Conservation (phyloP, 2,113 vertebrate genomes). For the Synchiropus splendidus region DNA sequence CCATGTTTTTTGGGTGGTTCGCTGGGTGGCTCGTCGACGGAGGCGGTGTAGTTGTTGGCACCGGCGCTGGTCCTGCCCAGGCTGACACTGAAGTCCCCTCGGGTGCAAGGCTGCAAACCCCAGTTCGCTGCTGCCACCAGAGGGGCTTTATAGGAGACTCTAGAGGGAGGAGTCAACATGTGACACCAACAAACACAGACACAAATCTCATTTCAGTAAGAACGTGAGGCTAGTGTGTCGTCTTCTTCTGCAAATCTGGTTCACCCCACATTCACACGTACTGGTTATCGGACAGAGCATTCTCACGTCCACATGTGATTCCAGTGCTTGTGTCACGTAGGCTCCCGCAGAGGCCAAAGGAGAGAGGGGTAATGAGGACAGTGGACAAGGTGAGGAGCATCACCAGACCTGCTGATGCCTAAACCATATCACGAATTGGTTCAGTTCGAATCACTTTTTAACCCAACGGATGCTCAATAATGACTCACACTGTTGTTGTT, state of each 20-base stretch:
- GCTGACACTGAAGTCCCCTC: slow-evolving; percentile 51
- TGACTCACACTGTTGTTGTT: no score
- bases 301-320: slow-evolving; percentile 43
- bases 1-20: slow-evolving; percentile 46
- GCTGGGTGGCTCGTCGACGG: slow-evolving; percentile 17
- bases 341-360: background rate
- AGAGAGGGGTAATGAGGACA: slow-evolving; percentile 8
- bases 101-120: slow-evolving; percentile 52
- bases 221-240: no score
- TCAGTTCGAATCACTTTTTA: no score
- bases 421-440: no score
- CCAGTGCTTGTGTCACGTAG: slow-evolving; percentile 20
- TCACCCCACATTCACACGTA: slow-evolving; percentile 39
- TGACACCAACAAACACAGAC: slow-evolving; percentile 34
- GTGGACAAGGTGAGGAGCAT: no score
- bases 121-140: background rate
- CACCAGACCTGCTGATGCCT: no score
- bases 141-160: slow-evolving; percentile 45
- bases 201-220: no score
- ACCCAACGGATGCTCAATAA: no score
- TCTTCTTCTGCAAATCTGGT: no score
- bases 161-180: slow-evolving; percentile 48
- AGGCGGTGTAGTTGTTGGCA: slow-evolving; percentile 10
- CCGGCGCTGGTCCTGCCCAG: slow-evolving; percentile 21
- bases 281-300: slow-evolving; percentile 32